These are phyloP conservation scores for Chloromyia formosa DNA, from an alignment of 2,888 invertebrate species.

Conservation along the genomic window DNA sequence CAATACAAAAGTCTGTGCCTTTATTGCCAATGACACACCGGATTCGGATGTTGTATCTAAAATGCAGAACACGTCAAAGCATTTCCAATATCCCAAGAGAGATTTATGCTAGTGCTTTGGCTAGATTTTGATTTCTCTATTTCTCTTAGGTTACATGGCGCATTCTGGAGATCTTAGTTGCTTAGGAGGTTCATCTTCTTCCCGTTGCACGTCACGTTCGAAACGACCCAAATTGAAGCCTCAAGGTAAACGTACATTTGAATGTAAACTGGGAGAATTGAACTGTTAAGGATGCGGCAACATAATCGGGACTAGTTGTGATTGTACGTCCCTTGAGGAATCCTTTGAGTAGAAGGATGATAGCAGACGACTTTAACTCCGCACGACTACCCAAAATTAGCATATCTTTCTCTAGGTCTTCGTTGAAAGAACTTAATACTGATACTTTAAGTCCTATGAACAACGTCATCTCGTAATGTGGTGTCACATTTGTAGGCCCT, in stretches of 20 bases:
- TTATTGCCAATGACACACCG: not conserved
- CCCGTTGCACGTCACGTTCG: slow-evolving; percentile 38
- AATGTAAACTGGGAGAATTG: not conserved
- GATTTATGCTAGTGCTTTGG: slow-evolving; percentile 35
- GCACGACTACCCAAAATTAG: not conserved
- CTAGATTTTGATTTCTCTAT: slow-evolving; percentile 37
- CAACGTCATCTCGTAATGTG: too few species aligned
- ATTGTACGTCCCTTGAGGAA: slow-evolving; percentile 17
- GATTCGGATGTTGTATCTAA: not conserved
- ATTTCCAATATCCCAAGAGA: slow-evolving; percentile 40
- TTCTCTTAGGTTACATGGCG: not conserved
- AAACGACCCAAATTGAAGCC: slow-evolving; percentile 41
- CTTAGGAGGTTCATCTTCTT: not conserved
- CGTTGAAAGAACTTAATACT: not conserved
- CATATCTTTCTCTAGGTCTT: slow-evolving; percentile 1
- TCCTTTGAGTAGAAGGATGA: not conserved
- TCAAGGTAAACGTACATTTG: slow-evolving; percentile 41
- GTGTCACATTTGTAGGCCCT: not conserved
- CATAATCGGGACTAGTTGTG: slow-evolving; percentile 20
- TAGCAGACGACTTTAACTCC: slow-evolving; percentile 1
- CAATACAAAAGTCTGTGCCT: not conserved
- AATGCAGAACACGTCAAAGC: slow-evolving; percentile 42
- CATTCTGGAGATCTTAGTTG: not conserved
- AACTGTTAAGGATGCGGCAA: slow-evolving; percentile 34
- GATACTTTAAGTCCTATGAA: not conserved